Base-by-base conservation (phyloP, 2,888 invertebrate genomes). In the Bursaphelenchus okinawaensis region DNA sequence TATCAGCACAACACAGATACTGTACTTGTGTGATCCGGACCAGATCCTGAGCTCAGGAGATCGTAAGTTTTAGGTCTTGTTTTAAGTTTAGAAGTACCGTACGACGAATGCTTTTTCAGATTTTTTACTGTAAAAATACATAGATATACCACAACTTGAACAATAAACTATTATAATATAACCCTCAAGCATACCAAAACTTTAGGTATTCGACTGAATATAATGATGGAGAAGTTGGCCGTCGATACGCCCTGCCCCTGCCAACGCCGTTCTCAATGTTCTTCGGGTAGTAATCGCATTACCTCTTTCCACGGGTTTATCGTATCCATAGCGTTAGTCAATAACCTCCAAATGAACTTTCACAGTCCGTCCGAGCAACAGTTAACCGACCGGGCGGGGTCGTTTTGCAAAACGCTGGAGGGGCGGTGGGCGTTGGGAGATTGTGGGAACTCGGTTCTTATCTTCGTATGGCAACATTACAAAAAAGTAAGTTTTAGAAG, bases 391-490 rank as follows among this genome's bases (percentile, higher is more conserved):
- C 62, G 79, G 52, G 80, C 82, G 1, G 77, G 79, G 31, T 71
- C 74, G 12, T 82, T 82, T 62, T 76, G 77, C 62, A 62, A 72
- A 57, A 77, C 80, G 12, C 66, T 82, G 40, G 78, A 79, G 61
- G 77, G 80, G n/a, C 69, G 82, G 40, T 82, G 82, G 82, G 81
- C 80, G 1, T 72, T 82, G 29, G 82, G 82, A 29, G 82, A 82
- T 59, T 82, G 82, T 57, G 82, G 82, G 28, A 82, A 82, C 63
- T 80, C 80, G 19, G 78, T 79, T 7, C 75, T 82, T 63, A 70
- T 82, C 23, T 78, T 82, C 58, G 75, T 80, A 7, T 82, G 82
- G 82, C 71, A 78, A 60, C 77, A 82, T 59, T 80, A 81, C 63
- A 79, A 80, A 69, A 79, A 79, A 71, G 80, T 81, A 23, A 19